phyloP scores from a whole-genome alignment of 2,113 vertebrate species.

The Notothenia coriiceps region DNA sequence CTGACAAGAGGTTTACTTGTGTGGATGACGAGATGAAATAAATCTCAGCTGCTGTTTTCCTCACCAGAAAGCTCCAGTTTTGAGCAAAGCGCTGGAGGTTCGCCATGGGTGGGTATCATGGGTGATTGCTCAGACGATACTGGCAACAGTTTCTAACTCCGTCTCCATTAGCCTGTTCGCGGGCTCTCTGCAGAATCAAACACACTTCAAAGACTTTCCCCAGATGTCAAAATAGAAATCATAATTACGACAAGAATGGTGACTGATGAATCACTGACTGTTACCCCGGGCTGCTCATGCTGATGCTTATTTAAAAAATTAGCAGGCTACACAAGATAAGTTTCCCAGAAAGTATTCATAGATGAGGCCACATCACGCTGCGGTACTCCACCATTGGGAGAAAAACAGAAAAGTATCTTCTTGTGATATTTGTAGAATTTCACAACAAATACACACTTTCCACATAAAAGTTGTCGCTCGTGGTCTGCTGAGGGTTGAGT shows the following conservation, averaged over 20 bases:
- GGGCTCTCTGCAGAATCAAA: constrained; percentile 44
- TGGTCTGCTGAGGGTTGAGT: background rate
- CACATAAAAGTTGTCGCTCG: constrained; percentile 18
- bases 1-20: background rate
- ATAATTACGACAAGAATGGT: constrained; percentile 67
- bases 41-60: background rate
- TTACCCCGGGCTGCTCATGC: constrained; percentile 43
- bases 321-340: constrained; percentile 37
- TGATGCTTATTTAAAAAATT: constrained; percentile 40
- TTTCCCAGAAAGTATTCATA: constrained; percentile 36
- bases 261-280: constrained; percentile 66
- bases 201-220: constrained; percentile 62
- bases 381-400: background rate
- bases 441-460: constrained; percentile 29
- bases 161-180: constrained; percentile 52
- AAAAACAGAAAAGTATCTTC: constrained; percentile 20
- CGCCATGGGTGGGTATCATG: constrained; percentile 46
- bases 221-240: constrained; percentile 67
- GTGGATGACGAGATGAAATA: background rate
- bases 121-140: constrained; percentile 52
- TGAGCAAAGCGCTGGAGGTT: constrained; percentile 13
- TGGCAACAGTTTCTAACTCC: constrained; percentile 43
- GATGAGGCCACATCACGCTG: constrained; percentile 23
- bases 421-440: constrained; percentile 52
- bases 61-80: constrained; percentile 1